phyloP scores from a whole-genome alignment of 2,888 invertebrate species.

The Bruchidius siliquastri region DNA sequence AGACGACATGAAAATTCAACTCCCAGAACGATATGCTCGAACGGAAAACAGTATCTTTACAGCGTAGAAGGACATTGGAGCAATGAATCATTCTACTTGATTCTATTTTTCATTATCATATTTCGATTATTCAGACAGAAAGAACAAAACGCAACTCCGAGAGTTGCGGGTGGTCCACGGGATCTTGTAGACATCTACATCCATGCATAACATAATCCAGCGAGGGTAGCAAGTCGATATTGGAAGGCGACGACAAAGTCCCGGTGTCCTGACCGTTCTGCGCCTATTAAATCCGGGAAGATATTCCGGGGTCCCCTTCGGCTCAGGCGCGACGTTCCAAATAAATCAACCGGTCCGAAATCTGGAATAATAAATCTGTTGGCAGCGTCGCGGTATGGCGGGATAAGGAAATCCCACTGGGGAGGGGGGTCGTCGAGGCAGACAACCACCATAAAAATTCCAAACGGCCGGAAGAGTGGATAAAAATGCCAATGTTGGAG shows the following conservation, averaged over 20 bases:
- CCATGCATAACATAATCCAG: neutral
- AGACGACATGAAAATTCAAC: too few relatives aligned
- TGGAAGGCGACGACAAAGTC: neutral
- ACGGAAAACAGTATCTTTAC: too few relatives aligned
- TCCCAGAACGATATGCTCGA: too few relatives aligned
- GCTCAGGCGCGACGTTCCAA: neutral
- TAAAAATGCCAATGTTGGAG: too few relatives aligned
- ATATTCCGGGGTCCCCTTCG: neutral
- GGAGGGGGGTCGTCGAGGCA: neutral
- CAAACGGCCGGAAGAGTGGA: neutral
- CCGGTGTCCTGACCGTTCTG: neutral
- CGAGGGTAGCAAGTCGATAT: neutral
- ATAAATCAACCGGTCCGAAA: neutral
- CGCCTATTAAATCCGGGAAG: neutral
- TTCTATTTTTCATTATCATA: too few relatives aligned
- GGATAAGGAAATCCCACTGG: neutral
- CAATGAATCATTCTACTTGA: too few relatives aligned
- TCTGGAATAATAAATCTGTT: neutral
- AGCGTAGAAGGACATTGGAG: too few relatives aligned
- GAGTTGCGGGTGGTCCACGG: neutral
- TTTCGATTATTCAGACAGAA: too few relatives aligned
- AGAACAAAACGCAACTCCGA: too few relatives aligned
- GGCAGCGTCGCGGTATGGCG: neutral
- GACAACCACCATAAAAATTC: neutral
- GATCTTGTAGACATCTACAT: neutral